These are phyloP conservation scores for Xestia c-nigrum DNA, from an alignment of 2,888 invertebrate species.

Conservation along the genomic window DNA sequence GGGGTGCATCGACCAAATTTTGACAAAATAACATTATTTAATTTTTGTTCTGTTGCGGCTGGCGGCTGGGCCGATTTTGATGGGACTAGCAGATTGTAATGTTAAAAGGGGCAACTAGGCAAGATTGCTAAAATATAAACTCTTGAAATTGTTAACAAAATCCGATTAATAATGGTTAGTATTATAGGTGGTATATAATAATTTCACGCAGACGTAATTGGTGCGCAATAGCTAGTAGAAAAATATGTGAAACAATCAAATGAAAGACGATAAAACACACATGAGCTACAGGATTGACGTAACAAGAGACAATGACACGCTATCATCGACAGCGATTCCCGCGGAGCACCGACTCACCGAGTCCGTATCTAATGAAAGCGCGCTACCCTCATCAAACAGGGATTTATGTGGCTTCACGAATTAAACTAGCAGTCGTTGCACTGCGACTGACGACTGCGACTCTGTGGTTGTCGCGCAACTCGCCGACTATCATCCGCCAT, in stretches of 20 bases:
- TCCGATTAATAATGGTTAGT: too few relatives aligned
- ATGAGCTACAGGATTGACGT: slow-evolving; percentile 46
- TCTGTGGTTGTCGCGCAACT: slow-evolving; percentile 55
- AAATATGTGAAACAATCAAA: slow-evolving; percentile 30
- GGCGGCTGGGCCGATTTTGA: too few relatives aligned
- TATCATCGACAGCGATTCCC: slow-evolving; percentile 64
- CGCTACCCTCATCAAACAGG: slow-evolving; percentile 78
- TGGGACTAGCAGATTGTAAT: too few relatives aligned
- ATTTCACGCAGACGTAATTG: too few relatives aligned
- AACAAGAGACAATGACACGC: slow-evolving; percentile 56
- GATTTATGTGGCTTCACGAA: slow-evolving; percentile 79
- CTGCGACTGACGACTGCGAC: slow-evolving; percentile 55
- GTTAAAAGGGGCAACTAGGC: too few relatives aligned
- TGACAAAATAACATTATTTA: too few relatives aligned
- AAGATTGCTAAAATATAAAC: too few relatives aligned
- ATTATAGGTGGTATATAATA: too few relatives aligned
- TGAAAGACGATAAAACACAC: slow-evolving; percentile 33
- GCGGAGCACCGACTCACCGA: slow-evolving; percentile 67
- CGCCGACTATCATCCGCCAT: slow-evolving; percentile 65
- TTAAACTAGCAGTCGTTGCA: slow-evolving; percentile 76
- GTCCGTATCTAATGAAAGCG: slow-evolving; percentile 76
- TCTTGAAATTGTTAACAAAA: too few relatives aligned
- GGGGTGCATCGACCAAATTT: too few relatives aligned
- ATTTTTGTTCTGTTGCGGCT: too few relatives aligned
- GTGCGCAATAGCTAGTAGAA: background rate